A percentile compares a stretch with the other conserved stretches of the same genome.
Evolutionary conservation across 2,888 invertebrate species (phyloP).

Genomic region (Sinohyriopsis cumingii): DNA sequence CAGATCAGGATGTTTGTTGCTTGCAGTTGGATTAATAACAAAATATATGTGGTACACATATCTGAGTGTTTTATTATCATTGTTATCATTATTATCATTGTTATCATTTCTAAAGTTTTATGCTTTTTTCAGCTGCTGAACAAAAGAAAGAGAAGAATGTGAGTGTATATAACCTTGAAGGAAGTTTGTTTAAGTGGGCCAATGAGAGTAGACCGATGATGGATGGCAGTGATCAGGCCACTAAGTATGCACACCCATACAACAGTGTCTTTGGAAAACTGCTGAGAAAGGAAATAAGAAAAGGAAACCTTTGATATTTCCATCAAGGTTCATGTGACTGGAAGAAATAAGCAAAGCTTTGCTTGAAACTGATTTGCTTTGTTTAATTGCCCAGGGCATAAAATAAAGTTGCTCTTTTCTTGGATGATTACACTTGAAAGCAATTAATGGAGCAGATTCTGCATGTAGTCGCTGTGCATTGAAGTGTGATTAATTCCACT

Average conservation of each 20-base stretch:
- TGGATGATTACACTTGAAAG: too few species aligned
- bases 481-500: too few species aligned
- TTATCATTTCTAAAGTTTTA: neutral
- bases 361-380: neutral
- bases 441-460: too few species aligned
- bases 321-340: too few species aligned
- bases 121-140: neutral
- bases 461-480: too few species aligned
- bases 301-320: conserved; percentile 5
- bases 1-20: too few species aligned
- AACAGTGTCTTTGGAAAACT: conserved; percentile 65
- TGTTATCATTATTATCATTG: neutral
- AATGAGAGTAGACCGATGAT: conserved; percentile 67
- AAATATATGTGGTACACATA: too few species aligned
- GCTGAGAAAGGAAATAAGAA: conserved; percentile 49
- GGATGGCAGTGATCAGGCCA: conserved; percentile 41
- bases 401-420: neutral
- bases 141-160: conserved; percentile 6
- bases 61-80: too few species aligned
- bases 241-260: conserved; percentile 64
- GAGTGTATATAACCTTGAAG: conserved; percentile 64
- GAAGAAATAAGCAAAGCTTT: too few species aligned
- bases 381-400: neutral
- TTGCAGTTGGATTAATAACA: too few species aligned
- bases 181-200: conserved; percentile 69